phyloP scores from a whole-genome alignment of 1,140 invertebrate species.

The Drosophila rufa region DNA sequence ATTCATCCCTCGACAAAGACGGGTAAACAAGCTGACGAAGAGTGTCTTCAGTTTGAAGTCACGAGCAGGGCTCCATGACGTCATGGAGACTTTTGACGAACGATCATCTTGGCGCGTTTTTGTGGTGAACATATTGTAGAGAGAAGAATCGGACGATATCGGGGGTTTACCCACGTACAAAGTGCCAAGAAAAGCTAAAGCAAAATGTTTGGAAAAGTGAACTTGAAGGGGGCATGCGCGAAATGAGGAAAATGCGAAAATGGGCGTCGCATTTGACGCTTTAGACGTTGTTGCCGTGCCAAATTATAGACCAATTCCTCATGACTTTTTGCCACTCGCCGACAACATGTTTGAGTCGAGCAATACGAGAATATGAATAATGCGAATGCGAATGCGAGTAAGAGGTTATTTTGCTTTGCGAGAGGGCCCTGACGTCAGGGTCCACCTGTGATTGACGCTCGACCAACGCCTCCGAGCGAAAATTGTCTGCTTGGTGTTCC shows the following conservation, averaged over 20 bases:
- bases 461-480: slow-evolving; percentile 30
- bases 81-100: slow-evolving; percentile 57
- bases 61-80: slow-evolving; percentile 57
- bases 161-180: slow-evolving; percentile 54
- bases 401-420: slow-evolving; percentile 15
- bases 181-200: slow-evolving; percentile 48
- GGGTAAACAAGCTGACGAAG: slow-evolving; percentile 9
- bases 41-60: slow-evolving; percentile 51
- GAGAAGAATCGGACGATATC: slow-evolving; percentile 1
- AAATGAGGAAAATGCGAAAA: slow-evolving; percentile 48
- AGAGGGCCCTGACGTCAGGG: slow-evolving; percentile 61
- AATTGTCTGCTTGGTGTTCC: slow-evolving; percentile 9
- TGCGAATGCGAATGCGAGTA: slow-evolving; percentile 9
- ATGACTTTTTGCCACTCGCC: slow-evolving; percentile 44
- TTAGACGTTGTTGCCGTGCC: slow-evolving; percentile 59
- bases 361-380: slow-evolving; percentile 31
- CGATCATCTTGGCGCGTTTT: slow-evolving; percentile 45
- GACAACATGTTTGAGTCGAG: slow-evolving; percentile 36
- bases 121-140: slow-evolving; percentile 6
- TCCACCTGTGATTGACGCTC: slow-evolving; percentile 73
- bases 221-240: slow-evolving; percentile 38
- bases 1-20: slow-evolving; percentile 18
- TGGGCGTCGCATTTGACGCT: slow-evolving; percentile 33
- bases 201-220: slow-evolving; percentile 32
- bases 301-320: slow-evolving; percentile 56